Evolutionary conservation across 2,797 vertebrate genomes (phyloP).

Genomic region (Melanotaenia boesemani): DNA sequence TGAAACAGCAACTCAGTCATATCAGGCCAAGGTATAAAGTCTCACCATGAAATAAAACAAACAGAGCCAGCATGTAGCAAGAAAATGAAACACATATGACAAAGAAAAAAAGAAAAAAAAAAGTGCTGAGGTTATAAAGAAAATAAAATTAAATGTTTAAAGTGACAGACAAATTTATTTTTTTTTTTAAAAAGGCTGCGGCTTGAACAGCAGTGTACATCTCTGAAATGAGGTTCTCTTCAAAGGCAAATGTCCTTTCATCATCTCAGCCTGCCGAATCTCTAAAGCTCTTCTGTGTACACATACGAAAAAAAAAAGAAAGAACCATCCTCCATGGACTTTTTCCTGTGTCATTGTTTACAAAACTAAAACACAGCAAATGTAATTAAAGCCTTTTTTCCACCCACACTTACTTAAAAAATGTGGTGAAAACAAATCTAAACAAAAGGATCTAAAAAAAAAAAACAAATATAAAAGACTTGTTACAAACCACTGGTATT

Average conservation of each 20-base stretch:
- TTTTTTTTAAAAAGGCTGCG: slow-evolving; percentile 21
- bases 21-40: slow-evolving; percentile 30
- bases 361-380: slow-evolving; percentile 46
- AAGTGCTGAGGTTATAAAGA: not conserved
- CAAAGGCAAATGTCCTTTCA: slow-evolving; percentile 67
- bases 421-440: slow-evolving; percentile 39
- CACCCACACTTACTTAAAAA: slow-evolving; percentile 6
- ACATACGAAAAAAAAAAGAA: slow-evolving; percentile 55
- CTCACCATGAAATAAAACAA: slow-evolving; percentile 12
- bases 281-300: slow-evolving; percentile 38
- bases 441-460: slow-evolving; percentile 17
- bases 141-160: slow-evolving; percentile 19
- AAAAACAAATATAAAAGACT: slow-evolving; percentile 15
- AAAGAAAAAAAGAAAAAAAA: not conserved
- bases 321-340: slow-evolving; percentile 47
- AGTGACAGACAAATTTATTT: slow-evolving; percentile 17
- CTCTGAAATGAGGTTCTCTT: slow-evolving; percentile 56
- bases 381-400: slow-evolving; percentile 45
- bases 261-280: slow-evolving; percentile 61
- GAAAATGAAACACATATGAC: slow-evolving; percentile 22
- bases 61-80: slow-evolving; percentile 16
- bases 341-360: slow-evolving; percentile 47
- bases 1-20: slow-evolving; percentile 14
- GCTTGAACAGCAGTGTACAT: slow-evolving; percentile 40
- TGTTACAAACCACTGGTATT: not conserved